Conservation (phyloP, 2,113 vertebrate species). For the Strix aluco region DNA sequence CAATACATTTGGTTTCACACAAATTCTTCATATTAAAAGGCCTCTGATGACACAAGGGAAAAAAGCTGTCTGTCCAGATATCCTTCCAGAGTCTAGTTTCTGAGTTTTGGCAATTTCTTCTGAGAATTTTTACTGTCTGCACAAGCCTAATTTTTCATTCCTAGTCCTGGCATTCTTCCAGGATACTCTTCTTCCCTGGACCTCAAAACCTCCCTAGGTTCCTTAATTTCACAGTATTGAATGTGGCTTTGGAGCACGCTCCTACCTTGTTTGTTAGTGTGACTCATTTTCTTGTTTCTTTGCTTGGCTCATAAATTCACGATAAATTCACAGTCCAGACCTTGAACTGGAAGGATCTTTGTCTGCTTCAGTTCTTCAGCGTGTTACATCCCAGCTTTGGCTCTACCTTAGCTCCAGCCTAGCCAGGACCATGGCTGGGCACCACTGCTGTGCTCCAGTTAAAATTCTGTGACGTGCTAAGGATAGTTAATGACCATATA, state of each 20-base stretch:
- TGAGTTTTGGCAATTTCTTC: neutral
- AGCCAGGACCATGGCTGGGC: neutral
- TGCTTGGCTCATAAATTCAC: neutral
- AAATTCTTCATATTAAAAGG: neutral
- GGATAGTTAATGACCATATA: neutral
- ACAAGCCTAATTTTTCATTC: neutral
- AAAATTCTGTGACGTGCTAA: neutral
- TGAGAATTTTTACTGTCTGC: neutral
- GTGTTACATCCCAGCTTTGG: rapidly evolving
- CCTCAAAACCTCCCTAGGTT: neutral
- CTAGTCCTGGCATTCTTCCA: neutral
- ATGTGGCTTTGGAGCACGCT: neutral
- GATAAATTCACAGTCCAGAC: rapidly evolving
- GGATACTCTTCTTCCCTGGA: neutral
- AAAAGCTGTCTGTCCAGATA: neutral
- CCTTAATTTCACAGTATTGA: neutral
- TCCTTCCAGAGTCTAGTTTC: neutral
- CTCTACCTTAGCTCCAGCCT: neutral
- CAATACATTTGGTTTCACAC: neutral
- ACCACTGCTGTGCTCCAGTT: neutral
- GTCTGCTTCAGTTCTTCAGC: neutral
- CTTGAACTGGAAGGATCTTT: neutral
- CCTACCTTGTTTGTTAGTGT: neutral
- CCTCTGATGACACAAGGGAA: neutral
- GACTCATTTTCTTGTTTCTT: neutral